Conservation (phyloP, 2,113 vertebrate species). For the Taxidea taxus region DNA sequence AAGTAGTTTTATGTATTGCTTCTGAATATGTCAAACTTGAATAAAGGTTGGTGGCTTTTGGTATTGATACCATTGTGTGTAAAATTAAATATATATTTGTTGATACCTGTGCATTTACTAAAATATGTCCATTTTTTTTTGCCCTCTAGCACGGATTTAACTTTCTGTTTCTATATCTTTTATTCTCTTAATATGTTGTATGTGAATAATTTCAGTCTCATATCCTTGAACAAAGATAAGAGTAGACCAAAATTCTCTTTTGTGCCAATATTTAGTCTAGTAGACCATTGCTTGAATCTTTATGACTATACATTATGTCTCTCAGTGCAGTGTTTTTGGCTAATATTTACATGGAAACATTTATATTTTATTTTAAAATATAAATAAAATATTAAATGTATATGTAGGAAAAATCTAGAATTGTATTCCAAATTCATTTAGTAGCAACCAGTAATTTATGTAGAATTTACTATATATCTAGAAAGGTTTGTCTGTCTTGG, state of each 20-base stretch:
- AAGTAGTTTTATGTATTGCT: neutral
- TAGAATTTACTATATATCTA: neutral
- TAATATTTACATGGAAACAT: neutral
- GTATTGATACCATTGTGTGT: neutral
- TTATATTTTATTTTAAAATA: neutral
- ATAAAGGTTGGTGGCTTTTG: neutral
- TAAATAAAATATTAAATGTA: neutral
- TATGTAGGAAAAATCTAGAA: neutral
- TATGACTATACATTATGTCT: neutral
- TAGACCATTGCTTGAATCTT: neutral
- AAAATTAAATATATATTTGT: neutral
- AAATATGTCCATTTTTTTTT: neutral
- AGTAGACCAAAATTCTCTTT: neutral
- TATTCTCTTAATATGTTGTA: neutral
- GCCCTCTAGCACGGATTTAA: neutral
- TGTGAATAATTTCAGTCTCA: neutral
- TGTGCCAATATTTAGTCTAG: neutral
- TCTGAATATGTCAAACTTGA: neutral
- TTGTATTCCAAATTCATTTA: neutral
- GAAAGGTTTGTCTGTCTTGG: neutral
- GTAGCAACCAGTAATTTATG: neutral
- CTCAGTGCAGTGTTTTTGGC: neutral
- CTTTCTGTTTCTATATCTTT: neutral
- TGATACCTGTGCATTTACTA: neutral
- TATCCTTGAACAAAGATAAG: neutral